A percentile compares a stretch with the other conserved stretches of the same genome.
phyloP scores from a whole-genome alignment of 2,888 invertebrate genomes.

The Cataglyphis cursor region DNA sequence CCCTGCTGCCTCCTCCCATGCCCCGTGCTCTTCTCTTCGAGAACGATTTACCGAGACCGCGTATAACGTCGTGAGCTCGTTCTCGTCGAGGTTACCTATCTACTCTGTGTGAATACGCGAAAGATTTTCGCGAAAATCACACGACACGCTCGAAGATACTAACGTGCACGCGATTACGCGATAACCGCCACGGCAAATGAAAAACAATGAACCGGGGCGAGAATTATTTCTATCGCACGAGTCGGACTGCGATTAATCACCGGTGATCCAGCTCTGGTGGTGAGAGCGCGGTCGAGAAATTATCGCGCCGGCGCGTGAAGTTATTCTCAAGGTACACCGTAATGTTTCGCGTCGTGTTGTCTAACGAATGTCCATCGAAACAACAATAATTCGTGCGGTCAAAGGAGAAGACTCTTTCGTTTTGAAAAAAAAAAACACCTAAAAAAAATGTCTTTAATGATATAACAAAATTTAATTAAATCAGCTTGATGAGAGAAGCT shows the following conservation, averaged over 20 bases:
- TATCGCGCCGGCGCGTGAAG: constrained; percentile 35
- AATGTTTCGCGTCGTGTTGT: not conserved
- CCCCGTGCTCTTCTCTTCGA: constrained; percentile 52
- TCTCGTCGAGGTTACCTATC: not conserved
- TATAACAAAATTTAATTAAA: constrained; percentile 4
- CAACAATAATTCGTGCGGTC: constrained; percentile 2
- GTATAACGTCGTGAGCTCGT: constrained; percentile 4
- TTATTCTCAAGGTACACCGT: constrained; percentile 56
- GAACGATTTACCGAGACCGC: constrained; percentile 74
- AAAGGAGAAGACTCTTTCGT: not conserved
- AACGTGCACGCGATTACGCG: constrained; percentile 42
- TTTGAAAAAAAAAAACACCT: not conserved
- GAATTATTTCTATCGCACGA: constrained; percentile 61
- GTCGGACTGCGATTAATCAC: constrained; percentile 61
- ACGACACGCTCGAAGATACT: constrained; percentile 20
- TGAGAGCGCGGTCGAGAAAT: constrained; percentile 23
- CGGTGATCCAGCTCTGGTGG: constrained; percentile 46
- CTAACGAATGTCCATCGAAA: constrained; percentile 17
- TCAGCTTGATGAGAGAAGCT: not conserved
- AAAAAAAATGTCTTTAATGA: not conserved
- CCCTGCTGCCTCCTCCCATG: constrained; percentile 5
- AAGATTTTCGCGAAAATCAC: constrained; percentile 62
- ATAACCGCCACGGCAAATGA: constrained; percentile 58
- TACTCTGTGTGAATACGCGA: not conserved
- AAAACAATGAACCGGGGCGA: constrained; percentile 50